phyloP scores from a whole-genome alignment of 1,140 invertebrate species.

The silkworm (Bombyx mori) region DNA sequence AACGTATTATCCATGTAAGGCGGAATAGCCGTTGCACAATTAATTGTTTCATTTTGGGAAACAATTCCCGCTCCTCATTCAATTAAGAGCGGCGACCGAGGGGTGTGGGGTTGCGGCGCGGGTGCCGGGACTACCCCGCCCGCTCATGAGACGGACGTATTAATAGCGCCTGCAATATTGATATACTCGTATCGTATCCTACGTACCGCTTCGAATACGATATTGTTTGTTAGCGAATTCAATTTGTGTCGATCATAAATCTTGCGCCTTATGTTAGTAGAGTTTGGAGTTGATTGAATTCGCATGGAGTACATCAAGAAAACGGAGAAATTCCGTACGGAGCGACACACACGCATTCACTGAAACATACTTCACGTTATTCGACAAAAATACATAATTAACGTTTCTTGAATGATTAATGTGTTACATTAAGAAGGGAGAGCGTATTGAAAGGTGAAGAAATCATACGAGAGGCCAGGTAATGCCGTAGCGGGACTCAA shows the following conservation, averaged over 20 bases:
- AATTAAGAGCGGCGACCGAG: conserved; percentile 67
- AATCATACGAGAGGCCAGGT: conserved; percentile 27
- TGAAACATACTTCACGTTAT: background rate
- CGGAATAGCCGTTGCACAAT: conserved; percentile 71
- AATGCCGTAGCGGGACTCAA: conserved; percentile 48
- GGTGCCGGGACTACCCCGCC: conserved; percentile 23
- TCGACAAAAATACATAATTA: conserved; percentile 33
- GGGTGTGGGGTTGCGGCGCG: conserved; percentile 32
- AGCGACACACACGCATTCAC: background rate
- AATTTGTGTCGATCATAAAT: conserved; percentile 71
- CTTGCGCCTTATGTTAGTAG: conserved; percentile 65
- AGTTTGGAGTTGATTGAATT: conserved; percentile 64
- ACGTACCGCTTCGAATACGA: conserved; percentile 64
- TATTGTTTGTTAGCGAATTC: conserved; percentile 70
- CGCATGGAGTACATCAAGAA: conserved; percentile 30
- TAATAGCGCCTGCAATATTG: conserved; percentile 71
- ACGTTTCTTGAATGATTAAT: conserved; percentile 31
- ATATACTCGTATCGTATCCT: conserved; percentile 65
- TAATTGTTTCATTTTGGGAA: conserved; percentile 72
- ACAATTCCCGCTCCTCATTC: conserved; percentile 71
- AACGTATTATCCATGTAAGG: conserved; percentile 72
- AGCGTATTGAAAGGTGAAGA: conserved; percentile 25
- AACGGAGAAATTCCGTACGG: conserved; percentile 6
- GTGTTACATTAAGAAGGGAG: conserved; percentile 35
- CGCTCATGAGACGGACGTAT: conserved; percentile 68